Conservation (phyloP, 2,888 invertebrate genomes). For the Lucinisca nassula region DNA sequence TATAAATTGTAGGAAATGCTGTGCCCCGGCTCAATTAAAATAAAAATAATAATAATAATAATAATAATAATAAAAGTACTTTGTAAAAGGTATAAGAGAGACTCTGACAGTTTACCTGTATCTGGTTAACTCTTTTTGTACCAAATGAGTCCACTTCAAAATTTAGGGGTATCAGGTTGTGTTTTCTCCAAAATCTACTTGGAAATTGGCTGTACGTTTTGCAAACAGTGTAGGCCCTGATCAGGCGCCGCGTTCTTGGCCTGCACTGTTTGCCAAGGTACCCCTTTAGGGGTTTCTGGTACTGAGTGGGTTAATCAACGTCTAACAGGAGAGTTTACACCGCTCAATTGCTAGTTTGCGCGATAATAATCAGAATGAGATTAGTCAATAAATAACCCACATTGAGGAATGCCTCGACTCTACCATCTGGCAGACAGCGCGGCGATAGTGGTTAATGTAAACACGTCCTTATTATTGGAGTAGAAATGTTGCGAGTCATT, state of each 20-base stretch:
- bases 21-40: no score
- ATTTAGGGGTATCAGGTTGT: no score
- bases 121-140: not conserved
- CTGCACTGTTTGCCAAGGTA: no score
- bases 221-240: no score
- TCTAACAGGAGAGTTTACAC: slow-evolving; percentile 13
- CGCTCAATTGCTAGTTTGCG: slow-evolving; percentile 68
- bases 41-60: no score
- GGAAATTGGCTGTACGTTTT: no score
- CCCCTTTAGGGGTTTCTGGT: no score
- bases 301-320: slow-evolving; percentile 11
- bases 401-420: slow-evolving; percentile 83
- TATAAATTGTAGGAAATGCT: no score
- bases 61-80: not conserved
- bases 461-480: slow-evolving; percentile 65
- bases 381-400: slow-evolving; percentile 86
- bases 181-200: no score
- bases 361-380: slow-evolving; percentile 80
- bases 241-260: no score
- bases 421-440: slow-evolving; percentile 85
- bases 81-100: not conserved
- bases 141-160: no score
- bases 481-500: slow-evolving; percentile 58
- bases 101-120: slow-evolving; percentile 12
- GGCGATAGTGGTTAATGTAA: slow-evolving; percentile 78